Evolutionary conservation across 2,113 vertebrate species (phyloP), one percentile per base, ranked within the genome.

Genomic region (Myodes glareolus): DNA sequence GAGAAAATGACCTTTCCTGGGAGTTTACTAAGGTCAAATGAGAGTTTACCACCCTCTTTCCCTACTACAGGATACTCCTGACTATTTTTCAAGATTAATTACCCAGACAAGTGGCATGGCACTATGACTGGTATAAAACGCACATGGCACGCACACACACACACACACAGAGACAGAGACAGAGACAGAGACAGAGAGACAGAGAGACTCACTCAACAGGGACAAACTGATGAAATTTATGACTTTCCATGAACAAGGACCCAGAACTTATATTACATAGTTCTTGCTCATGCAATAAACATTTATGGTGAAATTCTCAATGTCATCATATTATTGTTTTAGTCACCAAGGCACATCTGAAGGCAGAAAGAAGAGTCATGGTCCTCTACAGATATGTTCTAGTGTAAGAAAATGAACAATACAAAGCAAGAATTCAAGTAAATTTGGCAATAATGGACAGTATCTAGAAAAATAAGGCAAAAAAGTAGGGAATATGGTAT

Each of bases 1-100:
- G 42, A 93, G 77, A 70, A 93, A 85, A 93, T 55, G 52, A 73
- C 27, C 65, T 91, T n/a, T 31, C 55, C 31, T 96, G 29, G 72
- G 42, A 86, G 17, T 80, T 70, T 72, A 86, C 52, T 61, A 33
- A 39, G 67, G 58, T 47, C n/a, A 36, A 84, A 92, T 78, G 72
- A 96, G 25, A 47, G 13, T 31, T 12, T 25, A 11, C n/a, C 65
- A 85, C 13, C 90, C 68, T 67, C 27, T 77, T 72, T 65, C 10
- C 7, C 19, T 55, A 52, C 47, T 29, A 90, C 31, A 88, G 85
- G 7, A 25, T 29, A 90, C 31, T 61, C 4, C 47, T 90, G n/a
- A 58, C 55, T 17, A 9, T 36, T 68, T 27, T 92, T 92, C 33
- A n/a, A 36, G 77, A 70, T 65, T 45, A 47, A 67, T 70, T 25